Percentiles rank a stretch among this genome's conserved stretches.
Conservation (phyloP, 2,797 vertebrate genomes). For the Potorous gilbertii region DNA sequence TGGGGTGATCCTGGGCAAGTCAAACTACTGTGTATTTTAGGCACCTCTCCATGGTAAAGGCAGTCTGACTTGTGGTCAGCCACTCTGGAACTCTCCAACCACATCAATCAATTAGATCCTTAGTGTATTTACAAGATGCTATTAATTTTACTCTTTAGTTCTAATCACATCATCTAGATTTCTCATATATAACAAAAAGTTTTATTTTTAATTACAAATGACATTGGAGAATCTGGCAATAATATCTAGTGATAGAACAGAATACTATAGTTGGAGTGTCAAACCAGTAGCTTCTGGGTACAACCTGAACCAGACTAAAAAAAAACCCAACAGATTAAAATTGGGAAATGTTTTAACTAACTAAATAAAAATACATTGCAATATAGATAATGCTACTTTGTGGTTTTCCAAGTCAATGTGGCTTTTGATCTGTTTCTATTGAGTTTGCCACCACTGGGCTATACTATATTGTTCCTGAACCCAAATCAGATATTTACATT, state of each 20-base stretch:
- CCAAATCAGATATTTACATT: constrained; percentile 38
- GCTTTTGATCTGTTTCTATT: background rate
- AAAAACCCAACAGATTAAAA: background rate
- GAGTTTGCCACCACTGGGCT: background rate
- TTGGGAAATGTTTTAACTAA: background rate
- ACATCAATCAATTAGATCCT: background rate
- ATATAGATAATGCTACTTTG: background rate
- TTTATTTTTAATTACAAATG: background rate
- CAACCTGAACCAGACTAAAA: background rate
- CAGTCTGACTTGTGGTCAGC: background rate
- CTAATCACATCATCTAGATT: background rate
- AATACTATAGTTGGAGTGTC: background rate
- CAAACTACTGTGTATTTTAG: background rate
- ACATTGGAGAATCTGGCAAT: background rate
- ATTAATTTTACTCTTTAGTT: background rate
- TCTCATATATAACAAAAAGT: background rate
- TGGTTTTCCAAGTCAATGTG: background rate
- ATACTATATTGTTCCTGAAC: constrained; percentile 39
- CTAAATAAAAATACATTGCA: background rate
- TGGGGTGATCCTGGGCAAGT: background rate
- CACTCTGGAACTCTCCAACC: background rate
- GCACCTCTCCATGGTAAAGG: background rate
- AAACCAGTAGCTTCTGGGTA: background rate
- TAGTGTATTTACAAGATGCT: background rate
- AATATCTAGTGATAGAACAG: background rate